A percentile compares a stretch with the other conserved stretches of the same genome.
Conservation (phyloP, 2,113 vertebrate genomes). For the Nesospiza acunhae region DNA sequence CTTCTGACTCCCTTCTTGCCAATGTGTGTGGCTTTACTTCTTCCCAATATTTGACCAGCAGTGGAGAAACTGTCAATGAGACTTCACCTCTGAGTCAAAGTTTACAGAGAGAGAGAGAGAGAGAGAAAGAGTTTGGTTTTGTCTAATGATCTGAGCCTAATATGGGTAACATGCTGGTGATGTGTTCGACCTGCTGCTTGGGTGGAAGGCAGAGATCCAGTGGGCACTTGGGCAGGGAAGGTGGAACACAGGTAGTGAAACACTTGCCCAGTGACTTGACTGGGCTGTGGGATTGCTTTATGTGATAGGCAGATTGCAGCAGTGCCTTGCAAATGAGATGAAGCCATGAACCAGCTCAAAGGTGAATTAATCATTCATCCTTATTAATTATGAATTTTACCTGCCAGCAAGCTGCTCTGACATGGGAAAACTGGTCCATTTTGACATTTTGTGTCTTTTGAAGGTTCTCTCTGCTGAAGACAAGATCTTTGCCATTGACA, state of each 20-base stretch:
- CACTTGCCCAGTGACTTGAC: neutral
- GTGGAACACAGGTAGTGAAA: neutral
- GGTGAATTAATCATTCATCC: neutral
- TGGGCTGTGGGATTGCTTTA: neutral
- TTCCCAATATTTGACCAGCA: neutral
- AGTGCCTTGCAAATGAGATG: neutral
- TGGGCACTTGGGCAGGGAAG: neutral
- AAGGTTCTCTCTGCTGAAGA: neutral
- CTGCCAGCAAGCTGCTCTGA: neutral
- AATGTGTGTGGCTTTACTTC: fast-evolving
- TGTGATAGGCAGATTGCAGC: neutral
- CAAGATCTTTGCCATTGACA: neutral
- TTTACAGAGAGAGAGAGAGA: neutral
- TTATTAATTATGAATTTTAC: neutral
- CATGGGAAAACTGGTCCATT: neutral
- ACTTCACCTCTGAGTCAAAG: neutral
- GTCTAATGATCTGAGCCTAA: neutral
- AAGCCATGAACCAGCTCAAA: neutral
- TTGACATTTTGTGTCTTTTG: neutral
- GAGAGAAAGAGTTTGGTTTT: neutral
- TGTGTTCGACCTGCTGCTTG: neutral
- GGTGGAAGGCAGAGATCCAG: neutral
- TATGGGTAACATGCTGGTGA: neutral
- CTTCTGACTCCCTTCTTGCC: neutral
- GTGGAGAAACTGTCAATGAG: neutral